Evolutionary conservation across 37 sponge, comb jelly and placozoan species (phyloP).

Genomic region (Spongilla lacustris): DNA sequence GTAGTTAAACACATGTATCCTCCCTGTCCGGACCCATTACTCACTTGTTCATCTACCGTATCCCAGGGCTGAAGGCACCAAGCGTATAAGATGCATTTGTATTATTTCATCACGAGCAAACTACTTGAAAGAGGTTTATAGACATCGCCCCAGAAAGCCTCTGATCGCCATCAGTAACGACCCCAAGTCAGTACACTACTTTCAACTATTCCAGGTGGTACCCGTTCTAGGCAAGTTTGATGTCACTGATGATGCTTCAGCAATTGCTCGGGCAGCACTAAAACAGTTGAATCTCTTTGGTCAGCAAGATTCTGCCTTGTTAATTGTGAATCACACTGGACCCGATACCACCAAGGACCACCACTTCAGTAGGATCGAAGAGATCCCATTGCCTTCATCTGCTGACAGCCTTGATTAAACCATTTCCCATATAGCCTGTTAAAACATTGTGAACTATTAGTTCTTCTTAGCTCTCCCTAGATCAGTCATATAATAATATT

Average conservation of each 20-base stretch:
- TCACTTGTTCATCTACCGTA: background rate
- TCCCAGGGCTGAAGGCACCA: conserved; percentile 1
- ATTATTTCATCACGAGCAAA: background rate
- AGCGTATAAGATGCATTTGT: background rate
- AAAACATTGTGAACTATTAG: background rate
- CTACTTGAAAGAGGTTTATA: conserved; percentile 1
- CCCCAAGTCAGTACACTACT: background rate
- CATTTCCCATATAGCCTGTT: background rate
- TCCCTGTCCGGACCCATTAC: background rate
- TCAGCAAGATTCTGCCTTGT: background rate
- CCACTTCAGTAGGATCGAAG: background rate
- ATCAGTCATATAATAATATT: background rate
- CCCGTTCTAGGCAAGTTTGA: background rate
- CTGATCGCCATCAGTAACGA: background rate
- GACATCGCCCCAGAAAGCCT: background rate
- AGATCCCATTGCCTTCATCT: background rate
- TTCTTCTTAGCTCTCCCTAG: background rate
- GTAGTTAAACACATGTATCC: background rate
- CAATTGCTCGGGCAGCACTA: background rate
- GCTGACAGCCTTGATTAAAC: conserved; percentile 1
- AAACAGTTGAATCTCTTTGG: background rate
- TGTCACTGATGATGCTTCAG: background rate
- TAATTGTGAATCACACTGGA: background rate
- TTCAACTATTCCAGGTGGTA: background rate
- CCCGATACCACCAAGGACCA: conserved; percentile 1